Evolutionary conservation across 2,888 invertebrate genomes (phyloP), one percentile per base, ranked within the genome.

Genomic region (Polydrusus pterygomalis): DNA sequence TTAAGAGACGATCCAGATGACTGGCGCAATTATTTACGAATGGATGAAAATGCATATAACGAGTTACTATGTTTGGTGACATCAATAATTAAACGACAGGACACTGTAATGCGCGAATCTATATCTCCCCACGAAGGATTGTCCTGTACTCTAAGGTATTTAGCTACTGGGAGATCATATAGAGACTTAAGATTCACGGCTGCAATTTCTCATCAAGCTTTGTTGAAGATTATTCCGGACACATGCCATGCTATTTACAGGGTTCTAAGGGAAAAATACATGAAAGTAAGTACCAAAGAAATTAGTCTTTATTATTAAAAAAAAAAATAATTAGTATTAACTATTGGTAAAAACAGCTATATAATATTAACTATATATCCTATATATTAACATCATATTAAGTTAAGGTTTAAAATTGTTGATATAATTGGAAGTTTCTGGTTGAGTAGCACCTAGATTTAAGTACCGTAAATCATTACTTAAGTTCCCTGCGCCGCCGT

Each of bases 161-260:
- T 67, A 25, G 67, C 67, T n/a, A 47, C 51, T 25, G 67, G 67
- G 15, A 47, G 51, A 67, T 15, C 47, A n/a, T 67, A 30, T 65
- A 13, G 11, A 9, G 38, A 67, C 34, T 49, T 67, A 30, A 67
- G 25, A 49, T 67, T 67, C 15, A 49, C 34, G 10, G 15, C 47
- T 49, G 51, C 51, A 51, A 67, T 67, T 20, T 67, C 67, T 30
- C 49, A 7, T 51, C 67, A 51, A 11, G 67, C 67, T 47, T 34
- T 67, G 20, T 18, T 1, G 20, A 25, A 49, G 45, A 67, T 65
- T 49, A 67, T 67, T 20, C 67, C 67, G 10, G 67, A 64, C 15
- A 43, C 40, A 40, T 64, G 64, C 3, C 18, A 18, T 15, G 64
- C 64, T 17, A 64, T 64, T 17, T 64, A 43, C 64, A 15, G 20